phyloP scores from a whole-genome alignment of 23 tunicate genomes.

The Oikopleura albicans region DNA sequence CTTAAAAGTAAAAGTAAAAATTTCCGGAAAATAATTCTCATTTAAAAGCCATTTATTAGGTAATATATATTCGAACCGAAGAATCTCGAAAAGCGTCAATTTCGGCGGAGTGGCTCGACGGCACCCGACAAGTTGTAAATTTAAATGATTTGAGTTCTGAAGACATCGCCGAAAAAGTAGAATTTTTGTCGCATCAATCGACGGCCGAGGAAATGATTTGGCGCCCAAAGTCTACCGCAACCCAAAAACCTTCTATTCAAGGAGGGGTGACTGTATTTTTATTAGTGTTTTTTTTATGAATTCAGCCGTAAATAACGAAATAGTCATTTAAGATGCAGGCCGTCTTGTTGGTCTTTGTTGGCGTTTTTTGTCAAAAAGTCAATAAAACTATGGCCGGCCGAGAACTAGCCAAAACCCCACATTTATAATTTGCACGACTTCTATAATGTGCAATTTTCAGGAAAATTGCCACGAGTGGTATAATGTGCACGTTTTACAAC shows the following conservation, averaged over 20 bases:
- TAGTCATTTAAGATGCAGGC: no score
- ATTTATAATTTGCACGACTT: no score
- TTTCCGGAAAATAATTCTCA: no score
- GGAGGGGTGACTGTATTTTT: neutral
- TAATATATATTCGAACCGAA: neutral
- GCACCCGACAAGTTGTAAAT: neutral
- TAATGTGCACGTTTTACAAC: no score
- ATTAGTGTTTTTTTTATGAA: neutral
- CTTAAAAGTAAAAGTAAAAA: no score
- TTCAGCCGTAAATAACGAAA: neutral
- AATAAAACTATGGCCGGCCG: no score
- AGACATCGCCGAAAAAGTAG: neutral
- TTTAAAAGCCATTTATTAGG: no score
- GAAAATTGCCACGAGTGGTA: no score
- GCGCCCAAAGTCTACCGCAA: neutral
- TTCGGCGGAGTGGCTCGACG: neutral
- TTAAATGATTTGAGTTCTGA: neutral
- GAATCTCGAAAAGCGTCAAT: neutral
- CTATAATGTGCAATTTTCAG: neutral
- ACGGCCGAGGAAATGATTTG: neutral
- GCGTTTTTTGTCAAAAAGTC: no score
- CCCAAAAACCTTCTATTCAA: slow-evolving; percentile 11
- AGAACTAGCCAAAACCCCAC: no score
- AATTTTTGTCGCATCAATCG: neutral
- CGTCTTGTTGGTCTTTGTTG: no score